A percentile compares a stretch with the other conserved stretches of the same genome.
Evolutionary conservation across 2,113 vertebrate genomes (phyloP).

Genomic region (Nerophis lumbriciformis): DNA sequence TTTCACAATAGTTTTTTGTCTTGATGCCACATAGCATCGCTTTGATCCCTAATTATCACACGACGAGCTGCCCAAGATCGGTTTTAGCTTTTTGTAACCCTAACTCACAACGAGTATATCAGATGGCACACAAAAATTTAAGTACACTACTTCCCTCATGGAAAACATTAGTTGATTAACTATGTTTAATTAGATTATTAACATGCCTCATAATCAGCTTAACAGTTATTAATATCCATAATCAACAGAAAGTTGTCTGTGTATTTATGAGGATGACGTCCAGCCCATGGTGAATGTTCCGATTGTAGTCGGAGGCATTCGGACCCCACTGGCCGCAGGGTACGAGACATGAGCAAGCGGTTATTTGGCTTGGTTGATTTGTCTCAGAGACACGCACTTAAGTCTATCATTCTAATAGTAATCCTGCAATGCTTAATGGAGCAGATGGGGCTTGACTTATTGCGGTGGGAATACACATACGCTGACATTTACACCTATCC

Average conservation of each 20-base stretch:
- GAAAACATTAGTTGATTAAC: too few relatives aligned
- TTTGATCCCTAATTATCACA: slow-evolving; percentile 9
- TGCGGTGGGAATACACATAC: slow-evolving; percentile 15
- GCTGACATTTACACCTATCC: slow-evolving; percentile 1
- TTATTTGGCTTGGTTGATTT: neutral
- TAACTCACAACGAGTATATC: too few relatives aligned
- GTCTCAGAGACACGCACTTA: neutral
- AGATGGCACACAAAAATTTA: too few relatives aligned
- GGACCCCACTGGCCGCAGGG: neutral
- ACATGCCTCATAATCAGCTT: neutral
- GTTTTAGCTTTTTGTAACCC: slow-evolving; percentile 31
- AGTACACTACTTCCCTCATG: too few relatives aligned
- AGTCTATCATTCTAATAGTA: neutral
- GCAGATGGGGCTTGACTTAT: slow-evolving; percentile 10
- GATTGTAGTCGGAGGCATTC: neutral
- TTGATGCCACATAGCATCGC: slow-evolving; percentile 10
- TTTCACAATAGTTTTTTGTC: slow-evolving; percentile 11
- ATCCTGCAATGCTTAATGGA: neutral
- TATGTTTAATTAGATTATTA: too few relatives aligned
- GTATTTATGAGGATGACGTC: neutral
- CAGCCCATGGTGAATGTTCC: neutral
- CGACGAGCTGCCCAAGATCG: slow-evolving; percentile 30
- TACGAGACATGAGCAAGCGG: neutral
- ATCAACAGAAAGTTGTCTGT: slow-evolving; percentile 1
- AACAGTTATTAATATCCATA: neutral